Conservation (phyloP, 2,888 invertebrate species). For the Eupithecia tripunctaria region DNA sequence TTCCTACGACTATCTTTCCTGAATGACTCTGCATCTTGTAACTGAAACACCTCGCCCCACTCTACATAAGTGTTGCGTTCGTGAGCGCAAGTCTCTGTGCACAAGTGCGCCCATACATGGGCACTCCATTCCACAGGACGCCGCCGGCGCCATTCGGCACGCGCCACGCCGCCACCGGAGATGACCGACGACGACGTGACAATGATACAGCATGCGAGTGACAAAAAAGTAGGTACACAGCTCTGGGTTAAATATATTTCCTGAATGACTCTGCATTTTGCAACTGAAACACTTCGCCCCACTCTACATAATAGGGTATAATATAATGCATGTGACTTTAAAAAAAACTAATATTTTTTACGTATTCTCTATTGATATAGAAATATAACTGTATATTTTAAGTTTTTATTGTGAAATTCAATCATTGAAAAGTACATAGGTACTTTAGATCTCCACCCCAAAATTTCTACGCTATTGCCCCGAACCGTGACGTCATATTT, state of each 20-base stretch:
- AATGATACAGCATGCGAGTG: neutral
- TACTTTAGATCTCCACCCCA: no score
- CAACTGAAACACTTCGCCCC: neutral
- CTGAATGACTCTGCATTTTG: neutral
- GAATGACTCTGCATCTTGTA: neutral
- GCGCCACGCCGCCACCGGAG: neutral
- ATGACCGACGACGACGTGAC: neutral
- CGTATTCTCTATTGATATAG: no score
- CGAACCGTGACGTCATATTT: no score
- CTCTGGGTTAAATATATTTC: no score
- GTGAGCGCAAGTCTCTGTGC: slow-evolving; percentile 15
- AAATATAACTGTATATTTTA: no score
- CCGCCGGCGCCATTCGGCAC: neutral
- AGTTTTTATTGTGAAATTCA: no score
- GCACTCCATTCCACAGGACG: neutral
- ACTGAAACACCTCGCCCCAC: slow-evolving; percentile 5
- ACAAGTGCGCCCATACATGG: neutral
- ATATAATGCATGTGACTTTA: no score
- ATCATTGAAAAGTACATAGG: no score
- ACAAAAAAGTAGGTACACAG: no score
- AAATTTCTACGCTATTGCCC: no score
- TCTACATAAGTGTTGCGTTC: slow-evolving; percentile 2
- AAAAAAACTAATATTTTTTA: no score
- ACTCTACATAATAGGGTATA: slow-evolving; percentile 2
- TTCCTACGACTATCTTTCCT: neutral